Evolutionary conservation across 2,888 invertebrate genomes (phyloP).

Genomic region (Melinaea menophilus): DNA sequence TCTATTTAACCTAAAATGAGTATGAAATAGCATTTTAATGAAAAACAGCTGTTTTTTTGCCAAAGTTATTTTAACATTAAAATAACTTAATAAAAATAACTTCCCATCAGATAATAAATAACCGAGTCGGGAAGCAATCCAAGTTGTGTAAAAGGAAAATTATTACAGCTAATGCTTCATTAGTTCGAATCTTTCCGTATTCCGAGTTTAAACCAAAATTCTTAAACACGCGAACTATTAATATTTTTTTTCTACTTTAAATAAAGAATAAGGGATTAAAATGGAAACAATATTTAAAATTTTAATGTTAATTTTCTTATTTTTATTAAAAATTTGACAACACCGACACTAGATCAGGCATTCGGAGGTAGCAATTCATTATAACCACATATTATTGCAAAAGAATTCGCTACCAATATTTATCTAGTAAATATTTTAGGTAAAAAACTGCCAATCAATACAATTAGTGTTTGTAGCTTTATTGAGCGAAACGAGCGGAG

Average conservation of each 20-base stretch:
- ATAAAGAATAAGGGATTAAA: conserved; percentile 10
- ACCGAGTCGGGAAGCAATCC: too few relatives aligned
- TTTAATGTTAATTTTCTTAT: conserved; percentile 28
- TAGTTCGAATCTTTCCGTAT: neutral
- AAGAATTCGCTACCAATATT: conserved; percentile 19
- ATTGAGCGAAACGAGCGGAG: too few relatives aligned
- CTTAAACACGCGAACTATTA: conserved; percentile 1
- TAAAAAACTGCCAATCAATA: neutral
- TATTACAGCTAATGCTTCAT: neutral
- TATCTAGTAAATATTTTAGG: conserved; percentile 10
- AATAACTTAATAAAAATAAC: too few relatives aligned
- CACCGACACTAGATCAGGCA: conserved; percentile 68
- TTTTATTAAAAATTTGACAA: conserved; percentile 39
- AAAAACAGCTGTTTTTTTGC: neutral
- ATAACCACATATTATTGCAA: conserved; percentile 38
- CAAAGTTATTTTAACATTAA: neutral
- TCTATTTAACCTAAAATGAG: too few relatives aligned
- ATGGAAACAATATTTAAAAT: conserved; percentile 19
- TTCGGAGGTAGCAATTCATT: conserved; percentile 70
- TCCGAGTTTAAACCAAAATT: neutral
- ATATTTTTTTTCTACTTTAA: neutral
- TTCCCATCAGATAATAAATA: too few relatives aligned
- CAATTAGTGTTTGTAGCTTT: too few relatives aligned
- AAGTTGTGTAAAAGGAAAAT: neutral
- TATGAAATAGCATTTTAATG: too few relatives aligned